Evolutionary conservation across 2,888 invertebrate species (phyloP), one percentile per base, ranked within the genome.

Genomic region (Diarsia brunnea): DNA sequence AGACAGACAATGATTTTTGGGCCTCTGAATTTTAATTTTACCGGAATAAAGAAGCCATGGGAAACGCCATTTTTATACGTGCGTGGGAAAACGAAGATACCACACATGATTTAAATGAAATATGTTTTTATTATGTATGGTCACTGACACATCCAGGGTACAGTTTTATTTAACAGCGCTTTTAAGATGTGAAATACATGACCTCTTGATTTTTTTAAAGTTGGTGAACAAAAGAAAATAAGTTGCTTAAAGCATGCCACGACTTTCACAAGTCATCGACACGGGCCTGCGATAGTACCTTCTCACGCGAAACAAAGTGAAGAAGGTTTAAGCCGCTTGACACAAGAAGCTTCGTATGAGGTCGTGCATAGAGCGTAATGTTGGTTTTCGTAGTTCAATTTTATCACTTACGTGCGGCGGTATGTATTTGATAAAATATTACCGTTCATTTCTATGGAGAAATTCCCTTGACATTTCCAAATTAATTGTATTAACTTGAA

Each of bases 11-110:
- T 76, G 64, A 45, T 11, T 78, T 60, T 51, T 49, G 24, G 58
- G 82, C 45, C 64, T 38, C 82, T 12, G 14, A 47, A 76, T 82
- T 82, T 65, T 51, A 78, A 75, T 78, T 45, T n/a, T 51, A 64
- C 24, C 31, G 73, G 72, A 55, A 24, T 31, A 58, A 31, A 81
- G 24, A 49, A 49, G 24, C 63, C 49, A 77, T 82, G 78, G 38
- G 76, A 82, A 60, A 38, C 31, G 14, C 16, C 14, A 60, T 60
- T 76, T 63, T 51, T 60, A n/a, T 55, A 43, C 19, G 55, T 49
- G 21, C 49, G 64, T 78, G 78, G 77, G 78, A 81, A 65, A 43
- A 55, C 38, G 11, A 43, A 81, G 73, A 43, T 27, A 43, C 4
- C n/a, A 31, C 60, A 19, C 8, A 58, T 19, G 19, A 27, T 27